Evolutionary conservation across 2,888 invertebrate genomes (phyloP).

Genomic region (Drosophila putrida): DNA sequence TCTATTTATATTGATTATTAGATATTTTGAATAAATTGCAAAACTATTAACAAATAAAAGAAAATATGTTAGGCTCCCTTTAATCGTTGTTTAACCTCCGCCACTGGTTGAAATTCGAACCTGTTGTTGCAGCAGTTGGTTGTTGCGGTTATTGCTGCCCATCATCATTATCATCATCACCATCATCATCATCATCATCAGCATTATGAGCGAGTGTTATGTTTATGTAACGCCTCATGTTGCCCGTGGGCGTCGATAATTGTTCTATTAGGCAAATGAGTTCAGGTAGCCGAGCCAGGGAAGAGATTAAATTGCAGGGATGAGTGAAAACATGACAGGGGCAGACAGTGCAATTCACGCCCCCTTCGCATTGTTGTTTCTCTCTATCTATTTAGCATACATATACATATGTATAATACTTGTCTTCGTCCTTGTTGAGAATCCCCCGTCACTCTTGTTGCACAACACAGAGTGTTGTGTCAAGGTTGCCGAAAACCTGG

Average conservation of each 20-base stretch:
- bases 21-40: neutral
- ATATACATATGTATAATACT: too few species aligned
- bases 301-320: neutral
- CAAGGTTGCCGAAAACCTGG: conserved; percentile 26
- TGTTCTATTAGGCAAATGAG: conserved; percentile 74
- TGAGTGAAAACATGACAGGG: neutral
- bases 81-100: neutral
- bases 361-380: neutral
- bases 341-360: conserved; percentile 3
- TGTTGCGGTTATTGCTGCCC: conserved; percentile 36
- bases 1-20: neutral
- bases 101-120: conserved; percentile 22
- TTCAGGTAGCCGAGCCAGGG: conserved; percentile 5
- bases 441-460: neutral
- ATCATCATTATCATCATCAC: conserved; percentile 37
- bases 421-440: conserved; percentile 14
- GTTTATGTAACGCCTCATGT: conserved; percentile 41
- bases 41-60: neutral
- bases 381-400: conserved; percentile 1
- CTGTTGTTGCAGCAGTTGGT: conserved; percentile 36
- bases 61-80: neutral
- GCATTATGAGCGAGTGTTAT: conserved; percentile 23
- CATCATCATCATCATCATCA: conserved; percentile 18
- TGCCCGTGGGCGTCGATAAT: conserved; percentile 64
- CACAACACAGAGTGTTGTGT: conserved; percentile 19